phyloP scores from a whole-genome alignment of 1,140 invertebrate species.

The Piezodorus guildinii region DNA sequence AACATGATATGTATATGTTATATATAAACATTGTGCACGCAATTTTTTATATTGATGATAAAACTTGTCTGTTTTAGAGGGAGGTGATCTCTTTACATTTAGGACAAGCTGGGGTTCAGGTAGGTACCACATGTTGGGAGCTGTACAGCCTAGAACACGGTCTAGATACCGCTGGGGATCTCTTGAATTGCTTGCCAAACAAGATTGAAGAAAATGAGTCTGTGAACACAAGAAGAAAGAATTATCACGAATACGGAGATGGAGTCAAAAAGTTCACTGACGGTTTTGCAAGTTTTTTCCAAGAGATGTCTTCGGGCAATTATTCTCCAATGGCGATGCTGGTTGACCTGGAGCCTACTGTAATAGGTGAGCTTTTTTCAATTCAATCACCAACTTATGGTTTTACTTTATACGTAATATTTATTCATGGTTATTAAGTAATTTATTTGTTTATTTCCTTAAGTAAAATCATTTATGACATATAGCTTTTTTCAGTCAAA shows the following conservation, averaged over 20 bases:
- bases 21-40: too few species aligned
- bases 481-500: too few species aligned
- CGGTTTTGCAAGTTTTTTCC: constrained; percentile 55
- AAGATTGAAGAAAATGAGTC: not conserved
- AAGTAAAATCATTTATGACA: too few species aligned
- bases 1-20: too few species aligned
- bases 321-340: constrained; percentile 66
- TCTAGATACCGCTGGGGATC: constrained; percentile 20
- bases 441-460: too few species aligned
- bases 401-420: too few species aligned
- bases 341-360: constrained; percentile 43
- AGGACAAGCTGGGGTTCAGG: constrained; percentile 81
- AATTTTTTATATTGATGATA: too few species aligned
- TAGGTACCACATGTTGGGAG: constrained; percentile 78
- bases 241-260: not conserved
- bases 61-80: constrained; percentile 38
- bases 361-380: constrained; percentile 22
- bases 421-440: too few species aligned
- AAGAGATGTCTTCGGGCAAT: constrained; percentile 50
- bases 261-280: not conserved
- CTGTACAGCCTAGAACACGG: constrained; percentile 83
- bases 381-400: too few species aligned
- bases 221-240: not conserved
- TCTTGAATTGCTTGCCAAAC: constrained; percentile 23
- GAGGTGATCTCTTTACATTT: constrained; percentile 81